Base-by-base conservation (phyloP, 1,140 invertebrate species). In the Heliconius melpomene region DNA sequence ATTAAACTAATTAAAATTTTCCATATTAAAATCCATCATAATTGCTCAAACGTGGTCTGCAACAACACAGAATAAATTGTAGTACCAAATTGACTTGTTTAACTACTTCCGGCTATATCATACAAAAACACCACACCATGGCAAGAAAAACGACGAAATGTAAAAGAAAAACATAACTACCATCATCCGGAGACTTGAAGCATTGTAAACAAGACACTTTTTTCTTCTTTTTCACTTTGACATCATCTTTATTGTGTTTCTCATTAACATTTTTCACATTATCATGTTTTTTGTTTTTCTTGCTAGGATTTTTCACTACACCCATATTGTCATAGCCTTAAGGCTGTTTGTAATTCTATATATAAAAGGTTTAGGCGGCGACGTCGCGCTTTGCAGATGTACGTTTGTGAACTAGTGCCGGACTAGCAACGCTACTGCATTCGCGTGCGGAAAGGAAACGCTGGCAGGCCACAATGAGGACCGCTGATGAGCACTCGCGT, bases 181-280 rank as follows among this genome's bases (percentile, higher is more conserved):
- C 93, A 87, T 94, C 93, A 71, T 93, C 90, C 11, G 87, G 87
- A 57, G 92, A 88, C 85, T 93, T 94, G 87, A 94, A 90, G 84
- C 93, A 94, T 87, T 94, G 93, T 90, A 94, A 93, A 89, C 93
- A 94, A 84, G 93, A 94, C 88, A 94, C 91, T 84, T 86, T 87
- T 83, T 90, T 94, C 90, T 93, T 94, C 89, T 94, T 94, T 89
- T 93, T 94, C 90, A 91, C 90, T 93, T 93, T 93, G 57, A 79
- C 88, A 57, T 90, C 86, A 83, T 91, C 88, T 72, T 88, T 90
- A 81, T 90, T 92, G 29, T 85, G 75, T 86, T 94, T 93, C 26
- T 87, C 90, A 75, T 92, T 92, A 60, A 82, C 87, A 79, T 91
- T 87, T 85, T 90, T 91, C 78, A 86, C 81, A 73, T 86, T 83